Percentiles rank a stretch among this genome's conserved stretches.
Evolutionary conservation across 2,888 invertebrate genomes (phyloP).

Genomic region (Oasisia sp.): DNA sequence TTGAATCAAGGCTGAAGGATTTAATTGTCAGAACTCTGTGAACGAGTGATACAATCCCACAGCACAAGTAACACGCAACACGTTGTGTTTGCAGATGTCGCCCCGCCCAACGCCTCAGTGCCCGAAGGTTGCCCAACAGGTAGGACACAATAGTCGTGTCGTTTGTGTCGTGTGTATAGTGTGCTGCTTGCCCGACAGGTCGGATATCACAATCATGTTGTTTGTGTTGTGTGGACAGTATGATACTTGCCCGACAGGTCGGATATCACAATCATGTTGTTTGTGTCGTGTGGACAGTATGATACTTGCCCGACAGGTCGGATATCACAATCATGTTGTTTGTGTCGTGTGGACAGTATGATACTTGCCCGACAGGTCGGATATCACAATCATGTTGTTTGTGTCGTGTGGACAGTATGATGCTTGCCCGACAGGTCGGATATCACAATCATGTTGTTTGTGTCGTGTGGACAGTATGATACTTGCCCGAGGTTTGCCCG

Average conservation of each 20-base stretch:
- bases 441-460: neutral
- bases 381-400: neutral
- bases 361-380: neutral
- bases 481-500: too few species aligned
- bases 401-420: too few species aligned
- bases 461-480: too few species aligned
- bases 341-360: neutral
- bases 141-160: neutral
- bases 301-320: neutral
- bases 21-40: too few species aligned
- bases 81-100: neutral
- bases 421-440: neutral
- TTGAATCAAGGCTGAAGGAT: too few species aligned
- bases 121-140: neutral
- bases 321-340: neutral
- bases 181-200: neutral
- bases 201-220: neutral
- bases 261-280: neutral
- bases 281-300: neutral
- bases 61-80: neutral
- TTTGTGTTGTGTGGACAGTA: neutral
- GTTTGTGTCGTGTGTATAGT: neutral
- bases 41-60: too few species aligned
- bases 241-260: neutral
- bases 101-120: neutral